phyloP scores from a whole-genome alignment of 2,797 vertebrate species.

The Gallinago stenura region DNA sequence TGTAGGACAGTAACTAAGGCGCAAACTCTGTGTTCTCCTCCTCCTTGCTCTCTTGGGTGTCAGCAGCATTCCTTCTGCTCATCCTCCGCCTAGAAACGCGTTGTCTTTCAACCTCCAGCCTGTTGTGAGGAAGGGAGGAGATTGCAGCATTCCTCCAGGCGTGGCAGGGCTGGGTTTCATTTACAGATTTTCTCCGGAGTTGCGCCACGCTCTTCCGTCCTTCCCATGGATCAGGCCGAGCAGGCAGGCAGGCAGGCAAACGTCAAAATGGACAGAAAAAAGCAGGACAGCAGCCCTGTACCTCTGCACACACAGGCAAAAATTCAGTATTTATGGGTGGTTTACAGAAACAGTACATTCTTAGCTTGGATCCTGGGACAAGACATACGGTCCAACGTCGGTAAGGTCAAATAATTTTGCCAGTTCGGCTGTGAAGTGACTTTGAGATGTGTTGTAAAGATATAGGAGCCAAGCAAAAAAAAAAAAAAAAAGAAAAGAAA shows the following conservation, averaged over 20 bases:
- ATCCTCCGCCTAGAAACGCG: conserved; percentile 9
- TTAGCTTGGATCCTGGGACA: background rate
- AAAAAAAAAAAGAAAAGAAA: background rate
- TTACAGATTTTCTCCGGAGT: conserved; percentile 21
- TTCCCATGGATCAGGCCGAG: background rate
- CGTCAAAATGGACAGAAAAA: background rate
- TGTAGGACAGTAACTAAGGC: background rate
- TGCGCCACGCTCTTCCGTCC: conserved; percentile 5
- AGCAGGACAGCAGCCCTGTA: background rate
- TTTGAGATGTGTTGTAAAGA: background rate
- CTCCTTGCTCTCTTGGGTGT: background rate
- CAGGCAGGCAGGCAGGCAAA: background rate
- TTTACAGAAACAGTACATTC: background rate
- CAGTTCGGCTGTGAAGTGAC: background rate
- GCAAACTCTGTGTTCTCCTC: background rate
- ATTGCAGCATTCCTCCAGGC: conserved; percentile 47
- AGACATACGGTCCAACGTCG: rapidly evolving
- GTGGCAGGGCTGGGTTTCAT: conserved; percentile 30
- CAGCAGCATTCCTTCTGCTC: conserved; percentile 57
- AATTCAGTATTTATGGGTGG: background rate
- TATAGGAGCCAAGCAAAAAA: background rate
- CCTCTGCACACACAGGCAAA: background rate
- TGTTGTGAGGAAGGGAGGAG: conserved; percentile 19
- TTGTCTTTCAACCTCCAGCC: conserved; percentile 34
- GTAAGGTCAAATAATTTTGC: background rate